A percentile compares a stretch with the other conserved stretches of the same genome.
Evolutionary conservation across 2,797 vertebrate genomes (phyloP).

Genomic region (Pseudomugil gertrudae): DNA sequence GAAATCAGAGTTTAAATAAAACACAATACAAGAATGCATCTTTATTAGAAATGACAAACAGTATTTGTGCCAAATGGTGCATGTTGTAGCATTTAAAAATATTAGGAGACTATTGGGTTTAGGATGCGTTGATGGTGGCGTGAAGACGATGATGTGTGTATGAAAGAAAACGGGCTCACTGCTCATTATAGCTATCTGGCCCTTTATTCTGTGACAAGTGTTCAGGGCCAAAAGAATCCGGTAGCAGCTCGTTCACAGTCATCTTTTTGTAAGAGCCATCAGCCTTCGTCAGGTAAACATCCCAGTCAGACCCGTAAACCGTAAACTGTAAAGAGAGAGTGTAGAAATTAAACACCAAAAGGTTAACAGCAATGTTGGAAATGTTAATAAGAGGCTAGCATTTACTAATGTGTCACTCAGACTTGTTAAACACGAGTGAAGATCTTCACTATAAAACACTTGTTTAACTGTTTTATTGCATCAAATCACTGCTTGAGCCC

Average conservation of each 20-base stretch:
- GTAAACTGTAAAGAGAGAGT: constrained; percentile 82
- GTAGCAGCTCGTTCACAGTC: constrained; percentile 86
- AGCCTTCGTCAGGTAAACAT: constrained; percentile 85
- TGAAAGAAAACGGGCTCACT: constrained; percentile 13
- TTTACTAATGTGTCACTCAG: constrained; percentile 4
- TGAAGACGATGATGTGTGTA: background rate
- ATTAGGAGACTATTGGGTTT: background rate
- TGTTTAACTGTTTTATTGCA: background rate
- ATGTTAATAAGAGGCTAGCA: background rate
- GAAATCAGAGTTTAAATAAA: constrained; percentile 16
- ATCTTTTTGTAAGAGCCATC: constrained; percentile 81
- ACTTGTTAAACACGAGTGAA: background rate
- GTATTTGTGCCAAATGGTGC: background rate
- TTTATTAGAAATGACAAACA: constrained; percentile 45
- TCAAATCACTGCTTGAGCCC: background rate
- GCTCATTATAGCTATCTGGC: constrained; percentile 47
- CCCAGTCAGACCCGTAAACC: constrained; percentile 86
- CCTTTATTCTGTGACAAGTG: constrained; percentile 78
- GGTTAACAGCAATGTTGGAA: background rate
- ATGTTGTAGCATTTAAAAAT: background rate
- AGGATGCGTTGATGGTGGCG: background rate
- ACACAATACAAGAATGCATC: constrained; percentile 29
- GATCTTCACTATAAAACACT: background rate
- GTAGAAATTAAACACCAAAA: background rate
- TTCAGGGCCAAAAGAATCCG: constrained; percentile 88